A percentile compares a stretch with the other conserved stretches of the same genome.
Evolutionary conservation across 2,113 vertebrate species (phyloP).

Genomic region (Bos indicus): DNA sequence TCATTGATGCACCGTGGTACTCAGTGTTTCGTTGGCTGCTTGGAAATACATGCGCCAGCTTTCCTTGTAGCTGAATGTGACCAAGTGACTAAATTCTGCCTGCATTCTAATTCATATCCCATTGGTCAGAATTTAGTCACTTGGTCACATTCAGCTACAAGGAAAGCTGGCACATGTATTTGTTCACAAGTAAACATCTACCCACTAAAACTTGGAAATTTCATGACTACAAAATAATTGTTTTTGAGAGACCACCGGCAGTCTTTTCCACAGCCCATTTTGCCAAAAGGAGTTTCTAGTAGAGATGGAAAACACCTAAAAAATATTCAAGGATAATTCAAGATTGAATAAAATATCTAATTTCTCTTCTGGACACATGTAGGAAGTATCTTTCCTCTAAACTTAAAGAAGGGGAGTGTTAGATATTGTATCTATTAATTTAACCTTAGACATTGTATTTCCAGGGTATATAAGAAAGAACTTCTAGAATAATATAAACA

Average conservation of each 20-base stretch:
- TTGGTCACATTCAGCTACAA: background rate
- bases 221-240: background rate
- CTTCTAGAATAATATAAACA: slow-evolving; percentile 1
- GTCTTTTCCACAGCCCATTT: background rate
- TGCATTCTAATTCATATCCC: background rate
- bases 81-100: background rate
- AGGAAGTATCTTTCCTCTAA: background rate
- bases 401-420: background rate
- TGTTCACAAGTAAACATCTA: background rate
- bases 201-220: background rate
- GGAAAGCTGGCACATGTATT: background rate
- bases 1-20: too few relatives aligned
- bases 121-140: background rate
- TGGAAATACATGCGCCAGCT: background rate
- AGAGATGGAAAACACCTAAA: background rate
- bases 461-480: background rate
- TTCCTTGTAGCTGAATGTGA: background rate
- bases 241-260: background rate
- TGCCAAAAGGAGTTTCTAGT: background rate
- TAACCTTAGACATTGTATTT: background rate
- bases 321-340: background rate
- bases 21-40: background rate
- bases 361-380: background rate
- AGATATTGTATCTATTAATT: background rate
- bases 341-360: background rate